A percentile compares a stretch with the other conserved stretches of the same genome.
These are phyloP conservation scores for Rhipidura dahli DNA, from an alignment of 2,113 vertebrate species.

Conservation along the genomic window DNA sequence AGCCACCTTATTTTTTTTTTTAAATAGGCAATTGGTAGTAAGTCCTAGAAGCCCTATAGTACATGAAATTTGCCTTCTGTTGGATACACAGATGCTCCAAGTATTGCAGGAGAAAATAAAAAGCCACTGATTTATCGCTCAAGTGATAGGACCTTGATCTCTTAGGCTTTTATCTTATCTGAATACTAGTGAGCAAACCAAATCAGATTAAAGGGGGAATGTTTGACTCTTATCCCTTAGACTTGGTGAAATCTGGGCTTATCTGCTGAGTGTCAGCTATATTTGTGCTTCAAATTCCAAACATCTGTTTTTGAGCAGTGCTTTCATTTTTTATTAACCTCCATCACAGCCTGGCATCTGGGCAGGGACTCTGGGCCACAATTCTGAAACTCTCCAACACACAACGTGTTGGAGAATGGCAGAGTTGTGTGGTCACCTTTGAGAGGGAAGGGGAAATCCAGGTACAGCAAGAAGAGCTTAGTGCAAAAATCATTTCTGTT, in stretches of 20 bases:
- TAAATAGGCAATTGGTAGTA: background rate
- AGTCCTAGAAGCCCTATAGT: background rate
- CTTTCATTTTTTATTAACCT: conserved; percentile 48
- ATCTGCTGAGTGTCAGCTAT: conserved; percentile 29
- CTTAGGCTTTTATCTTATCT: conserved; percentile 42
- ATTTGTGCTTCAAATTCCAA: conserved; percentile 28
- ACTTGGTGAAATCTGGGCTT: conserved; percentile 56
- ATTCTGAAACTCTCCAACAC: background rate
- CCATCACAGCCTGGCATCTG: background rate
- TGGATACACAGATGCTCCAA: conserved; percentile 9
- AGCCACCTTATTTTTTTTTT: background rate
- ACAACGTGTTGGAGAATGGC: too few species aligned
- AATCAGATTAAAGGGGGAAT: conserved; percentile 65
- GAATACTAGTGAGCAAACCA: conserved; percentile 27
- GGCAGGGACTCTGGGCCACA: background rate
- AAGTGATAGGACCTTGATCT: conserved; percentile 24
- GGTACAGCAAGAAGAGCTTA: background rate
- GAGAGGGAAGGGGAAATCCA: background rate
- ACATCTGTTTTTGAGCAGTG: conserved; percentile 44
- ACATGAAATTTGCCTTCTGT: background rate
- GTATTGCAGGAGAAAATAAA: conserved; percentile 2
- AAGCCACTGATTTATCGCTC: conserved; percentile 7
- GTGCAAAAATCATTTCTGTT: background rate
- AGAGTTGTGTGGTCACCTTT: background rate
- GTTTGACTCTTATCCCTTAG: conserved; percentile 5